phyloP scores from a whole-genome alignment of 2,797 vertebrate species.

The Cryptoprocta ferox region DNA sequence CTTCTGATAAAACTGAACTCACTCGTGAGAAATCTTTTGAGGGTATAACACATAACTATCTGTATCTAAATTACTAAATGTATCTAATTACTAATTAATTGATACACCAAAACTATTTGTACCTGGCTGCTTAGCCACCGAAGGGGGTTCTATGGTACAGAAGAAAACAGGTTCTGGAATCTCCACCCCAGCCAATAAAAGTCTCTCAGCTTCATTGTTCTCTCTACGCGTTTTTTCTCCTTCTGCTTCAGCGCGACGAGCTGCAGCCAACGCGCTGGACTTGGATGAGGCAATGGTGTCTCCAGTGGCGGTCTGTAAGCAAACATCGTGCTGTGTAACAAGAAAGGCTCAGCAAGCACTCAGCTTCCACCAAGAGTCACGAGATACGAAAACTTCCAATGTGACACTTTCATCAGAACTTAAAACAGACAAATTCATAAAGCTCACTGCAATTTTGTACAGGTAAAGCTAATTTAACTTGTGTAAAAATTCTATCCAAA shows the following conservation, averaged over 20 bases:
- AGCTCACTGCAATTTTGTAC: neutral
- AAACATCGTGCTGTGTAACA: neutral
- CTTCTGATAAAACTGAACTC: neutral
- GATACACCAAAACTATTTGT: neutral
- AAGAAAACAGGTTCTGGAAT: conserved; percentile 98
- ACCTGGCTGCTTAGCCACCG: conserved; percentile 94
- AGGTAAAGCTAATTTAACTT: conserved; percentile 38
- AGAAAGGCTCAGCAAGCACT: neutral
- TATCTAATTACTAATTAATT: neutral
- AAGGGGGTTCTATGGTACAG: conserved; percentile 97
- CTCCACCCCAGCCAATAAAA: conserved; percentile 95
- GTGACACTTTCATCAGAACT: neutral
- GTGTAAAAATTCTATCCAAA: conserved; percentile 28
- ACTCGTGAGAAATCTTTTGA: neutral
- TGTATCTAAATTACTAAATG: neutral
- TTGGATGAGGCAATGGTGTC: conserved; percentile 97
- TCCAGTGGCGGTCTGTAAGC: conserved; percentile 93
- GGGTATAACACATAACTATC: neutral
- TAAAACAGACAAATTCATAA: conserved; percentile 45
- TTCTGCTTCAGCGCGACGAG: conserved; percentile 84
- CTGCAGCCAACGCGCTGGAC: conserved; percentile 91
- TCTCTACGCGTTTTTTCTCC: conserved; percentile 59
- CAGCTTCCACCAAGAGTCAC: conserved; percentile 1
- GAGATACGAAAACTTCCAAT: neutral
- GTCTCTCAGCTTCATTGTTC: conserved; percentile 67